phyloP scores from a whole-genome alignment of 1,140 invertebrate species.

The Heterodera schachtii region DNA sequence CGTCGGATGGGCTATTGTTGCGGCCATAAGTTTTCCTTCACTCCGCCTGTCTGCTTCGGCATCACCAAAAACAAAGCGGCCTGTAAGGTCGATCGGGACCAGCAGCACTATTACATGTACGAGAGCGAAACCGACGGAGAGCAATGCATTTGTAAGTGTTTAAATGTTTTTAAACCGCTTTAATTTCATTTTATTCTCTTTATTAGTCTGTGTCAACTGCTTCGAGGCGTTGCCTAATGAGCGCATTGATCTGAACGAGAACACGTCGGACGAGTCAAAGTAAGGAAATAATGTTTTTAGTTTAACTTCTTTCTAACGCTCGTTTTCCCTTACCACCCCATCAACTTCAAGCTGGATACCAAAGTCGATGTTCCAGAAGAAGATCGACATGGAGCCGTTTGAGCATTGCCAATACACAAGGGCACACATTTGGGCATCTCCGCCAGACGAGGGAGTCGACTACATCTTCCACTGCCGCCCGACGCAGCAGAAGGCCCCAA shows the following conservation, averaged over 20 bases:
- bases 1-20: constrained; percentile 96
- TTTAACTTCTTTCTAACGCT: neutral
- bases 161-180: neutral
- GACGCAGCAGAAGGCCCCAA: constrained; percentile 97
- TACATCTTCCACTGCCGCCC: constrained; percentile 99
- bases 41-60: constrained; percentile 98
- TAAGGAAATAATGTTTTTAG: constrained; percentile 72
- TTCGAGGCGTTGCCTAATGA: constrained; percentile 98
- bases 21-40: constrained; percentile 95
- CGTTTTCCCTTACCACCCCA: constrained; percentile 8
- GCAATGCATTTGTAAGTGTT: constrained; percentile 74
- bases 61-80: constrained; percentile 74
- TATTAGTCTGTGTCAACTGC: constrained; percentile 92
- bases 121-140: constrained; percentile 80
- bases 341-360: constrained; percentile 80
- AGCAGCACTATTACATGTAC: constrained; percentile 96
- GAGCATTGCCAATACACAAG: constrained; percentile 84
- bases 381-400: constrained; percentile 87
- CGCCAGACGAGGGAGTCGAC: constrained; percentile 98
- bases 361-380: constrained; percentile 93
- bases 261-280: constrained; percentile 90
- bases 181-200: constrained; percentile 74
- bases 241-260: constrained; percentile 91
- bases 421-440: constrained; percentile 99
- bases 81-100: constrained; percentile 95